Percentiles rank a stretch among this genome's conserved stretches.
These are phyloP conservation scores for Drosophila limbata DNA, from an alignment of 2,888 invertebrate genomes.

Conservation along the genomic window DNA sequence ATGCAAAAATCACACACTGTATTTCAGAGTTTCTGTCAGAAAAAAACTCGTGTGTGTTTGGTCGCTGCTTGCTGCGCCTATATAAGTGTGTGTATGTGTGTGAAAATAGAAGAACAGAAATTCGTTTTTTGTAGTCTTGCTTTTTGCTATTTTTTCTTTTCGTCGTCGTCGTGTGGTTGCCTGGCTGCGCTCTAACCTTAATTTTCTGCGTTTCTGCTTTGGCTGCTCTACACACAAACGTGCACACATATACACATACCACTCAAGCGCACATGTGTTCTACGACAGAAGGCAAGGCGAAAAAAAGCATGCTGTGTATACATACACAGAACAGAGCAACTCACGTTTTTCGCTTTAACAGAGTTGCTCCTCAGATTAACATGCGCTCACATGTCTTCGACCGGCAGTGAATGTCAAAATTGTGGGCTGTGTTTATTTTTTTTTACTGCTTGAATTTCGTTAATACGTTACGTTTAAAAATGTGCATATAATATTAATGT, in stretches of 20 bases:
- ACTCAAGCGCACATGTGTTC: slow-evolving; percentile 74
- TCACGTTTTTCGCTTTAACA: slow-evolving; percentile 65
- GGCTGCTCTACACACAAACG: slow-evolving; percentile 72
- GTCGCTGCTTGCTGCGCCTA: slow-evolving; percentile 57
- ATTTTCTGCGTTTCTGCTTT: slow-evolving; percentile 80
- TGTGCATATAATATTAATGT: not conserved
- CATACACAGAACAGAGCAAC: slow-evolving; percentile 80
- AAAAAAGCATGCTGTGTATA: slow-evolving; percentile 75
- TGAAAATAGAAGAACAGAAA: slow-evolving; percentile 57
- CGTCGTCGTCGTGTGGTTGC: slow-evolving; percentile 57
- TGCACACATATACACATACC: slow-evolving; percentile 46
- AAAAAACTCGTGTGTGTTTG: slow-evolving; percentile 62
- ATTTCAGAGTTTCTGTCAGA: slow-evolving; percentile 56
- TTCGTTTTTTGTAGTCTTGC: slow-evolving; percentile 63
- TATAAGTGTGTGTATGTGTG: slow-evolving; percentile 33
- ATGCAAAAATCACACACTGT: slow-evolving; percentile 55
- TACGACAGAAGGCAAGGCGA: slow-evolving; percentile 52
- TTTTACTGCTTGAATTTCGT: slow-evolving; percentile 1
- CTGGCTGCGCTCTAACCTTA: slow-evolving; percentile 82
- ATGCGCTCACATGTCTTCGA: slow-evolving; percentile 20
- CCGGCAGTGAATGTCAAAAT: slow-evolving; percentile 48
- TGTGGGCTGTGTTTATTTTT: too few relatives aligned
- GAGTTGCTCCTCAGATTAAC: slow-evolving; percentile 32
- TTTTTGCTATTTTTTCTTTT: slow-evolving; percentile 58
- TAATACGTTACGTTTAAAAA: slow-evolving; percentile 18